Base-by-base conservation (phyloP, 2,888 invertebrate species). In the Linnaemya vulpina region DNA sequence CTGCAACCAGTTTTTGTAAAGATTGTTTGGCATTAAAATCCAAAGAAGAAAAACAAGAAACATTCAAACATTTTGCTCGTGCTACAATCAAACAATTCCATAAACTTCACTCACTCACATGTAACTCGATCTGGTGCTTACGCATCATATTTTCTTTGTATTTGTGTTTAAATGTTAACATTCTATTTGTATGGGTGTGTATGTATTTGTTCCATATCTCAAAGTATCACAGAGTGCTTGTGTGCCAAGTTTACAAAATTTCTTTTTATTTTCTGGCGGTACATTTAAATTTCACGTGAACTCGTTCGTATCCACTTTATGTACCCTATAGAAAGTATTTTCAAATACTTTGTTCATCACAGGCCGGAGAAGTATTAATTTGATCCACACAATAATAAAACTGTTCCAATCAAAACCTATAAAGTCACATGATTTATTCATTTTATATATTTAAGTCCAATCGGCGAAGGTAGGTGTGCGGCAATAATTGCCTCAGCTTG, bases 1-100 rank as follows among this genome's bases (percentile, higher is more conserved):
- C 86, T 78, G 73, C 76, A 87, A 86, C 86, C 83, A 86, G 85
- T 86, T 87, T 86, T 87, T 81, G 43, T 60, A 71, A 73, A 70
- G 76, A 78, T 20, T 71, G 53, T 79, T 74, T 58, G 67, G 40
- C 51, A 79, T 70, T 77, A 58, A 49, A 67, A 76, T 53, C 15
- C 35, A 17, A 55, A 62, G 11, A 40, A 53, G 11, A 63, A 78
- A 20, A 53, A 65, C 1, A 30, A 63, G n/a, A 11, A 79, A 68
- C 40, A 62, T 46, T 53, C 53, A 75, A 63, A 40, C 40, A 71
- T 71, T 71, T 49, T 58, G 65, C 55, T 82, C 30, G 70, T 58
- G 58, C 70, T 70, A 30, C 63, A 76, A 38, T n/a, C 60, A 63
- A 40, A 49, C 49, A 35, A 55, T 68, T 25, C 11, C 13, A 62